Evolutionary conservation across 2,113 vertebrate species (phyloP).

Genomic region (Perca flavescens): DNA sequence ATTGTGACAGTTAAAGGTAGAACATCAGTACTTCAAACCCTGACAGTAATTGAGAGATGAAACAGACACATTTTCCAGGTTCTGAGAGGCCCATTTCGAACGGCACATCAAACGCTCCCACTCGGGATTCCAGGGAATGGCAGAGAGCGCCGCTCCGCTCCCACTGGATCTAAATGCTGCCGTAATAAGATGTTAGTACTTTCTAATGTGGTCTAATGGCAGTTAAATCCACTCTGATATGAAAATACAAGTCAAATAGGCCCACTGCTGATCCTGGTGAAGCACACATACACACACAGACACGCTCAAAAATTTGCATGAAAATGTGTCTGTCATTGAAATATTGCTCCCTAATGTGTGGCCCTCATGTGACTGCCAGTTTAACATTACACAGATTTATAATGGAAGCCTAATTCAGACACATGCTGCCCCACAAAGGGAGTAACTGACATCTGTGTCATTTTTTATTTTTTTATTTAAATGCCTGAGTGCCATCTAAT

Average conservation of each 20-base stretch:
- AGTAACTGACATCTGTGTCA: conserved; percentile 39
- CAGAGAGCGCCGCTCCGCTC: conserved; percentile 50
- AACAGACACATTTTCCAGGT: conserved; percentile 79
- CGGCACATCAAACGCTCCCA: conserved; percentile 72
- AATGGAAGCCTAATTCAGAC: conserved; percentile 38
- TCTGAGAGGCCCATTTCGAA: conserved; percentile 72
- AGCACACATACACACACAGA: conserved; percentile 17
- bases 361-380: conserved; percentile 13
- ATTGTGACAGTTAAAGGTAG: conserved; percentile 95
- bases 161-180: conserved; percentile 61
- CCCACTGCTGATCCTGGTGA: conserved; percentile 44
- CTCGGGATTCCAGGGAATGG: conserved; percentile 70
- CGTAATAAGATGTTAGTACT: conserved; percentile 67
- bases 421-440: conserved; percentile 41
- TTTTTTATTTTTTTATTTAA: background rate
- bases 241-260: conserved; percentile 63
- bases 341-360: conserved; percentile 19
- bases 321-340: conserved; percentile 55
- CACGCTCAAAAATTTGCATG: conserved; percentile 13
- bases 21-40: conserved; percentile 93
- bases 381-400: conserved; percentile 40
- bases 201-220: conserved; percentile 68
- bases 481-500: conserved; percentile 2
- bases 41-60: conserved; percentile 93
- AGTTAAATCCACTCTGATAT: conserved; percentile 69